Evolutionary conservation across 2,797 vertebrate genomes (phyloP).

Genomic region (Poeciliopsis paucimaculata): DNA sequence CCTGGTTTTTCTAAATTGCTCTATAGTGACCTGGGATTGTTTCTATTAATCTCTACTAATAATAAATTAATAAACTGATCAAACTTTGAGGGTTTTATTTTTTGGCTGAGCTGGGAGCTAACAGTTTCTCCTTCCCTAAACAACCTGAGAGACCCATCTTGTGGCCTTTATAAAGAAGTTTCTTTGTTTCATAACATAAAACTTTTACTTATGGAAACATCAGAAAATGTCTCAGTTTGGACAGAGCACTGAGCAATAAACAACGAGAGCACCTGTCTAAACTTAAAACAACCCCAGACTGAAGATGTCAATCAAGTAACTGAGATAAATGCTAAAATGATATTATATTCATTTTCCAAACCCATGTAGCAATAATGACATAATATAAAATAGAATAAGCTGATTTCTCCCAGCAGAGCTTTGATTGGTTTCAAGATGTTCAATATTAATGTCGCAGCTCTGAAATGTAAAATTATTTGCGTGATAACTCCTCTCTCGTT

Average conservation of each 20-base stretch:
- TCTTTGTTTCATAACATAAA: background rate
- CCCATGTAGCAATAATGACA: slow-evolving; percentile 56
- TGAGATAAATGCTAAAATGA: slow-evolving; percentile 1
- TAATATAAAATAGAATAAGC: slow-evolving; percentile 6
- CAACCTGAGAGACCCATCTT: background rate
- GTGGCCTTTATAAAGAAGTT: background rate
- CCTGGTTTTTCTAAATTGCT: background rate
- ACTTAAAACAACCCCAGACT: slow-evolving; percentile 37
- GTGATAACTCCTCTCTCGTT: slow-evolving; percentile 15
- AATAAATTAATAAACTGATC: background rate
- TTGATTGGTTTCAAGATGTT: background rate
- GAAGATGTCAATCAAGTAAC: slow-evolving; percentile 41
- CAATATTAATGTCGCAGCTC: background rate
- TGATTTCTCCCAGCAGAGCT: background rate
- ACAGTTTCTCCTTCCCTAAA: background rate
- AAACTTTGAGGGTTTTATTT: background rate
- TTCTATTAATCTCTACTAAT: background rate
- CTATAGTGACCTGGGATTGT: background rate
- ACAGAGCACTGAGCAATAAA: background rate
- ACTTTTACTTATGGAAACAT: background rate
- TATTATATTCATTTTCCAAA: slow-evolving; percentile 33
- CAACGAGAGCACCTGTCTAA: background rate
- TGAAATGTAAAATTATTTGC: slow-evolving; percentile 17
- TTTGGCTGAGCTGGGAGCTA: background rate
- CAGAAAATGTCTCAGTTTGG: background rate